phyloP scores from a whole-genome alignment of 2,797 vertebrate genomes.

The Diplodus puntazzo region DNA sequence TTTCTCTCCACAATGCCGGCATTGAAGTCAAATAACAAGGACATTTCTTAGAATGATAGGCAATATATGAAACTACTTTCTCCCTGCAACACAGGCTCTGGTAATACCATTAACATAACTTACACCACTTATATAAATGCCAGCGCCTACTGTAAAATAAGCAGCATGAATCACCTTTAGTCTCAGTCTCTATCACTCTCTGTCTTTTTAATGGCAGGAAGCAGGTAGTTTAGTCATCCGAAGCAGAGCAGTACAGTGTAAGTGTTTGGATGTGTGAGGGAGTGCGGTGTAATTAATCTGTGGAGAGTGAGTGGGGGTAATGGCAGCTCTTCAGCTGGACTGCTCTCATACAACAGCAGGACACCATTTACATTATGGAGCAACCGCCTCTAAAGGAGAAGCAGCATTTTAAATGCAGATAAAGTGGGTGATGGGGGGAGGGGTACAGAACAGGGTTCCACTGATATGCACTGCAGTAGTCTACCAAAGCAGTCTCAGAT shows the following conservation, averaged over 20 bases:
- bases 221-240: constrained; percentile 37
- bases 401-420: constrained; percentile 31
- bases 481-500: not conserved
- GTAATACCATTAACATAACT: constrained; percentile 40
- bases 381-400: constrained; percentile 19
- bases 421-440: not conserved
- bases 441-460: not conserved
- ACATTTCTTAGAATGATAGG: constrained; percentile 29
- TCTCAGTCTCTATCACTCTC: constrained; percentile 14
- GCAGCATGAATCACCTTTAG: constrained; percentile 51
- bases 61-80: constrained; percentile 17
- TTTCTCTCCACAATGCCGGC: not conserved
- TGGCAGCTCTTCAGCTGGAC: constrained; percentile 23
- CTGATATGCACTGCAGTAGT: not conserved
- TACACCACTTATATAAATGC: constrained; percentile 46
- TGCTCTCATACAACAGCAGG: constrained; percentile 3
- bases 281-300: constrained; percentile 39
- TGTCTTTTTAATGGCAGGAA: constrained; percentile 34
- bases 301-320: constrained; percentile 26
- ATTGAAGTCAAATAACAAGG: constrained; percentile 32
- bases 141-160: constrained; percentile 34
- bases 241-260: not conserved
- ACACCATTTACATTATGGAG: constrained; percentile 32
- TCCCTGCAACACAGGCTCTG: not conserved
- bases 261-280: constrained; percentile 39